Evolutionary conservation across 2,888 invertebrate species (phyloP).

Genomic region (Lepas anatifera): DNA sequence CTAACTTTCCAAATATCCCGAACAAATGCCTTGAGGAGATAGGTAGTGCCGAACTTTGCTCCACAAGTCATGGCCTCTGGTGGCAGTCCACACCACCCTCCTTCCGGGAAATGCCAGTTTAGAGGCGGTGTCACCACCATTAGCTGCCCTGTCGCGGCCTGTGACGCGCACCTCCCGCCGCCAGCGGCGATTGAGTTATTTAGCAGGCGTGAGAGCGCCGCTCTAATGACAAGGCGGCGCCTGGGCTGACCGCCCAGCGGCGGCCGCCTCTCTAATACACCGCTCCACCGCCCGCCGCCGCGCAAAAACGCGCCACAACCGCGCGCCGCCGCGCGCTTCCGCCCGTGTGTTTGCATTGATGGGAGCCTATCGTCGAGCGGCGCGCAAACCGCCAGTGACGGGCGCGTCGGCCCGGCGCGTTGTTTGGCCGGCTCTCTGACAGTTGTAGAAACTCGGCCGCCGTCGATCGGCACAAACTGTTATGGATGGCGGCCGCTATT

Average conservation of each 20-base stretch:
- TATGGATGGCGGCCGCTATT: neutral
- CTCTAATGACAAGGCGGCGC: neutral
- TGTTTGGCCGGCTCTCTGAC: too few relatives aligned
- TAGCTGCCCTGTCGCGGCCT: neutral
- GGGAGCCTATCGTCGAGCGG: neutral
- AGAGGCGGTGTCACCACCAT: neutral
- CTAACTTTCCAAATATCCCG: too few relatives aligned
- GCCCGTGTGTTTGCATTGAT: too few relatives aligned
- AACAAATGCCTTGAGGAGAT: too few relatives aligned
- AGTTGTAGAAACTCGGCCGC: neutral
- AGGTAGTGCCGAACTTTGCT: too few relatives aligned
- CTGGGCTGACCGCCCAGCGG: neutral
- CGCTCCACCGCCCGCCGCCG: neutral
- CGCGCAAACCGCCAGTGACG: neutral
- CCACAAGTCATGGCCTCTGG: too few relatives aligned
- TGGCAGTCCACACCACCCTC: too few relatives aligned
- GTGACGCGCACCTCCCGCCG: neutral
- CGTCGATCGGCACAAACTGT: neutral
- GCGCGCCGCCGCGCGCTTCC: neutral
- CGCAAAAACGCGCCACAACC: neutral
- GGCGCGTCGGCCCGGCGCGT: too few relatives aligned
- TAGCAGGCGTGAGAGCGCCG: constrained; percentile 8
- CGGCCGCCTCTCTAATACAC: neutral
- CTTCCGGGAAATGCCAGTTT: neutral
- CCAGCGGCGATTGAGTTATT: neutral